A percentile compares a stretch with the other conserved stretches of the same genome.
Conservation (phyloP, 2,797 vertebrate species). For the Echeneis naucrates region DNA sequence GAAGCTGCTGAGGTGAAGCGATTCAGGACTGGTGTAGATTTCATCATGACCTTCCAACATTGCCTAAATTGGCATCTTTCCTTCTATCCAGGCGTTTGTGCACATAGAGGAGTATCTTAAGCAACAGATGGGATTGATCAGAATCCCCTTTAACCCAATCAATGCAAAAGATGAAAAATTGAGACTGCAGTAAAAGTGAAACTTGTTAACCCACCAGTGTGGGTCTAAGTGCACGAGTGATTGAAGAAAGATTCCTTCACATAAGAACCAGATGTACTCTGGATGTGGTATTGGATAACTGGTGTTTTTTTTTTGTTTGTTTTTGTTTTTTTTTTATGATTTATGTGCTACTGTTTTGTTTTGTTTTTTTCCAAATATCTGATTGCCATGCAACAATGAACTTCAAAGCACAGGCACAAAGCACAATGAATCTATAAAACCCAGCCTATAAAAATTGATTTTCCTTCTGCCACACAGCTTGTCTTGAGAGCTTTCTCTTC, state of each 20-base stretch:
- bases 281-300: slow-evolving; percentile 17
- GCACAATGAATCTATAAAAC: slow-evolving; percentile 46
- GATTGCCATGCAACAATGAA: slow-evolving; percentile 45
- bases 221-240: slow-evolving; percentile 24
- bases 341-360: no score
- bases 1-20: not conserved
- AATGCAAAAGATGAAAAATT: slow-evolving; percentile 6
- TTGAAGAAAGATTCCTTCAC: slow-evolving; percentile 35
- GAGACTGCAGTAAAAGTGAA: slow-evolving; percentile 19
- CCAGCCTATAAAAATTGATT: slow-evolving; percentile 52
- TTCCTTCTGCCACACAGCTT: slow-evolving; percentile 35
- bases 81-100: not conserved
- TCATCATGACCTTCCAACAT: not conserved
- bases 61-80: not conserved
- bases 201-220: no score
- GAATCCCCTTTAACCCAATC: slow-evolving; percentile 24
- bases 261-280: slow-evolving; percentile 7
- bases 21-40: not conserved
- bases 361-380: slow-evolving; percentile 3
- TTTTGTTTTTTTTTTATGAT: not conserved
- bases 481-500: slow-evolving; percentile 35
- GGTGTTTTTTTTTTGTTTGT: slow-evolving; percentile 21
- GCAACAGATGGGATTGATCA: slow-evolving; percentile 10
- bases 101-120: slow-evolving; percentile 21
- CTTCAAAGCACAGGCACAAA: slow-evolving; percentile 38